phyloP scores from a whole-genome alignment of 2,113 vertebrate genomes.

The Microtus pennsylvanicus region DNA sequence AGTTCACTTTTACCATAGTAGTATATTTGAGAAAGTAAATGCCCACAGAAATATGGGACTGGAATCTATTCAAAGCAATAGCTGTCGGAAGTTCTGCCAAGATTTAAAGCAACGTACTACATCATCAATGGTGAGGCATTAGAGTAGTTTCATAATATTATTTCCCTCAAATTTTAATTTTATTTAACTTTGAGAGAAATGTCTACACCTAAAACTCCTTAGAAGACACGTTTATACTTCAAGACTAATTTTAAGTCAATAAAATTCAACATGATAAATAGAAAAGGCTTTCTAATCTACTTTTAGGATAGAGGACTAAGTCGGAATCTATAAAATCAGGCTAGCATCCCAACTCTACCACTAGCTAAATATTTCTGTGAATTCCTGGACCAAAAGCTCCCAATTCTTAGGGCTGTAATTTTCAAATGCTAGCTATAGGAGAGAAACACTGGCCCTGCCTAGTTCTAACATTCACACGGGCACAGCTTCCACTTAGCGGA shows the following conservation, averaged over 20 bases:
- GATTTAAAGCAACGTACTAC: constrained; percentile 71
- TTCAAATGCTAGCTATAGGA: constrained; percentile 2
- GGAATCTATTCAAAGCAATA: constrained; percentile 74
- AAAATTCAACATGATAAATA: constrained; percentile 51
- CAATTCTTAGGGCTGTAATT: background rate
- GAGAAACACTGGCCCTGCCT: background rate
- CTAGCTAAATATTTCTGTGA: constrained; percentile 15
- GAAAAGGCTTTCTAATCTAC: constrained; percentile 43
- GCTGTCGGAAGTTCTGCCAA: constrained; percentile 77
- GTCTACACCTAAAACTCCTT: constrained; percentile 42
- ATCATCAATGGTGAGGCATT: constrained; percentile 75
- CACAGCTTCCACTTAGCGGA: constrained; percentile 27
- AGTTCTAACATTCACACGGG: background rate
- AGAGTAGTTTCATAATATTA: constrained; percentile 64
- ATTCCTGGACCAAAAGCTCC: background rate
- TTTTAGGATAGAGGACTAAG: constrained; percentile 26
- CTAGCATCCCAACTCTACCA: background rate
- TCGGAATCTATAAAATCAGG: constrained; percentile 32
- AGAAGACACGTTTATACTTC: constrained; percentile 58
- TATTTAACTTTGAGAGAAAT: constrained; percentile 58
- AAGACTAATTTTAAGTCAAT: constrained; percentile 60
- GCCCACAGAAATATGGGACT: constrained; percentile 71
- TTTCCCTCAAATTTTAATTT: constrained; percentile 69
- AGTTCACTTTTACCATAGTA: constrained; percentile 75
- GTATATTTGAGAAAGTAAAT: constrained; percentile 76